Base-by-base conservation (phyloP, 1,140 invertebrate genomes). In the Cherax destructor region DNA sequence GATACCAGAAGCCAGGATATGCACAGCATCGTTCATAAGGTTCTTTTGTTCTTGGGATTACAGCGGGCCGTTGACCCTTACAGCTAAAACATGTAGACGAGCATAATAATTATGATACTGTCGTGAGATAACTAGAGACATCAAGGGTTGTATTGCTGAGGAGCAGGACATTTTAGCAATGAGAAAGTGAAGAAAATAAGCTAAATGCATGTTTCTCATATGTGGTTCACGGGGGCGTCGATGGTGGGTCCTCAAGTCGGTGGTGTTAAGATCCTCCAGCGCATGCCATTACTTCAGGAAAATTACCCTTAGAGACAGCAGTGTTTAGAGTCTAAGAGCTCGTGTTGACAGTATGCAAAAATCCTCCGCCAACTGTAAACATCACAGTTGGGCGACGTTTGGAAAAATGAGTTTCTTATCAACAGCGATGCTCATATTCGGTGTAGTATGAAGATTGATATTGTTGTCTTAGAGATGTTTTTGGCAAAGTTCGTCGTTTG, bases 301-400 rank as follows among this genome's bases (percentile, higher is more conserved):
- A 47, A 11, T 41, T 69, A 49, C n/a, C 59, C 61, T 69, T 83
- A 30, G 5, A 69, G 30, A 11, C 59, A 47, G 21, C 59, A 24
- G 21, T 24, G 50, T 52, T 59, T 61, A 83, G n/a, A 11, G 13
- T 52, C 24, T 13, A 11, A n/a, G n/a, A 59, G 24, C 5, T 52
- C 74, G 85, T 89, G 87, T 89, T 89, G 87, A 89, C 78, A 89
- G 47, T 89, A 74, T 89, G 87, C 87, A 89, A 81, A 89, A 83
- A 83, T 74, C 80, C 10, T 47, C 79, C 87, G 49, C 65, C 72
- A 76, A 74, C 78, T 56, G 87, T 83, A 89, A 89, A 89, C 80
- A 89, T 89, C 56, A 49, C 87, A 81, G 79, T 81, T 69, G 79
- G 79, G 87, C 59, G 87, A 89, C 87, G 79, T 72, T 89, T 69